Conservation (phyloP, 64 coral and sea anemone genomes). For the Porites lutea region DNA sequence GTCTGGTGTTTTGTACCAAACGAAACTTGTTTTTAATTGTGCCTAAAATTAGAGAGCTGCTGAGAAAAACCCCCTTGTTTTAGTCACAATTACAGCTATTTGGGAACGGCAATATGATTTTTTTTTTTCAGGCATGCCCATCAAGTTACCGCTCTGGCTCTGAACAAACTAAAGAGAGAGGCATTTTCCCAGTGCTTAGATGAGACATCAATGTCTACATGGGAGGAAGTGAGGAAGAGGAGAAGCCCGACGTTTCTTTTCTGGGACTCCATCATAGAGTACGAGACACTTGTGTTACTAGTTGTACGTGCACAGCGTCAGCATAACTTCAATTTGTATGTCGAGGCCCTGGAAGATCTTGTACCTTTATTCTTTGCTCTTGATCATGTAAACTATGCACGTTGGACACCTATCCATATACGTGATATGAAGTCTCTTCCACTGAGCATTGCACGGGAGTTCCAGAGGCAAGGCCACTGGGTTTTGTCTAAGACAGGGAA, state of each 20-base stretch:
- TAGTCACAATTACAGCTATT: no score
- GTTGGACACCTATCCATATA: slow-evolving; percentile 42
- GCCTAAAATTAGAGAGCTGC: no score
- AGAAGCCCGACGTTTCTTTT: slow-evolving; percentile 60
- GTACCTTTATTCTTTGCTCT: slow-evolving; percentile 41
- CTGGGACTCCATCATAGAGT: not conserved
- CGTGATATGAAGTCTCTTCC: slow-evolving; percentile 44
- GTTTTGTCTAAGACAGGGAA: no score
- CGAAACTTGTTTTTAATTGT: no score
- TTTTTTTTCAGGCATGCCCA: slow-evolving; percentile 61
- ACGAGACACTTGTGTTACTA: not conserved
- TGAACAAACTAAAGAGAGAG: slow-evolving; percentile 42
- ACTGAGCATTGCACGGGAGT: slow-evolving; percentile 1
- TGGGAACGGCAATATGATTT: not conserved
- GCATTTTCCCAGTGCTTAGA: slow-evolving; percentile 31
- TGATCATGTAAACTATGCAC: slow-evolving; percentile 48
- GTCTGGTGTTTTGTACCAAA: no score
- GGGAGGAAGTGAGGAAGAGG: slow-evolving; percentile 37
- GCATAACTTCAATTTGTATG: not conserved
- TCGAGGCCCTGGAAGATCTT: not conserved
- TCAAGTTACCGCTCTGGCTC: slow-evolving; percentile 48
- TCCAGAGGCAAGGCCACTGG: no score
- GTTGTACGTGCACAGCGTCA: not conserved
- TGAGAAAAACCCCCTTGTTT: no score
- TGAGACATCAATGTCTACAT: slow-evolving; percentile 36